These are phyloP conservation scores for Tethya wilhelma DNA, from an alignment of 37 sponge, comb jelly and placozoan genomes.

Conservation along the genomic window DNA sequence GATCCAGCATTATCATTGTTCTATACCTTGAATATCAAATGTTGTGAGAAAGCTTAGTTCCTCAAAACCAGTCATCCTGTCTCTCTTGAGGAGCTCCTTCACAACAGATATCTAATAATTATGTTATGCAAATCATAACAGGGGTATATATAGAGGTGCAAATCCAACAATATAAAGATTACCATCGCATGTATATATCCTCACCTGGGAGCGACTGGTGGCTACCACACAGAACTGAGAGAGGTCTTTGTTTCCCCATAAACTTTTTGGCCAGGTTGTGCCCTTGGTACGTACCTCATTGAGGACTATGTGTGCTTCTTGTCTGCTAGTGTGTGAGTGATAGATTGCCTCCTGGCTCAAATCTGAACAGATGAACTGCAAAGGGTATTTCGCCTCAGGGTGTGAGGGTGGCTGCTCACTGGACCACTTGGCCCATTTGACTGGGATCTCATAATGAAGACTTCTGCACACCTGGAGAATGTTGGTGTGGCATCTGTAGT, in stretches of 20 bases:
- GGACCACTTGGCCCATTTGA: not conserved
- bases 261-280: conserved; percentile 16
- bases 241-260: conserved; percentile 6
- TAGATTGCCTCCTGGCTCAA: not conserved
- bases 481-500: conserved; percentile 62
- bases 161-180: not conserved
- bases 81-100: too few species aligned
- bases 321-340: too few species aligned
- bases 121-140: too few species aligned
- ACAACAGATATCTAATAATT: too few species aligned
- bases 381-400: conserved; percentile 42
- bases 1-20: too few species aligned
- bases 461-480: conserved; percentile 39
- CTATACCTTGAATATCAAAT: conserved; percentile 62
- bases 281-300: not conserved
- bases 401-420: conserved; percentile 29
- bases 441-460: conserved; percentile 48
- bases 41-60: conserved; percentile 10
- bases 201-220: conserved; percentile 32
- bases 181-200: not conserved
- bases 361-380: conserved; percentile 64
- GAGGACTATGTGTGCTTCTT: conserved; percentile 29
- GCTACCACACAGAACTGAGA: not conserved
- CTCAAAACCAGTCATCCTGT: not conserved
- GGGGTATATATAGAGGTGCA: too few species aligned